phyloP scores from a whole-genome alignment of 2,113 vertebrate genomes.

The Cyanoliseus patagonus region DNA sequence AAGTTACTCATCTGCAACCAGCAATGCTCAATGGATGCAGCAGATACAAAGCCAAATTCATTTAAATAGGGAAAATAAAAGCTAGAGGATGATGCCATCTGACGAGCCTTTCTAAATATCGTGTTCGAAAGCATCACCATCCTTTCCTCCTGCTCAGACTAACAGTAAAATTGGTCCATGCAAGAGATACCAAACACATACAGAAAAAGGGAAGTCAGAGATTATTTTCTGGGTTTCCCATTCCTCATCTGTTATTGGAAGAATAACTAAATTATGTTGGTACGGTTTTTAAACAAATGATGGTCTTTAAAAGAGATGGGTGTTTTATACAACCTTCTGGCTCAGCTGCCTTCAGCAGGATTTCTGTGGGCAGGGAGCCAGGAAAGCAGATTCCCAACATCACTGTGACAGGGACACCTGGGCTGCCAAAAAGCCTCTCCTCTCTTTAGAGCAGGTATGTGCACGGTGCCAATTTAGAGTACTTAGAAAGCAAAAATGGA shows the following conservation, averaged over 20 bases:
- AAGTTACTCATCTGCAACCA: not conserved
- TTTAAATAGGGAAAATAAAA: not conserved
- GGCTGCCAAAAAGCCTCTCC: not conserved
- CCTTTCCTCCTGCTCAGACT: not conserved
- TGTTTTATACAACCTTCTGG: not conserved
- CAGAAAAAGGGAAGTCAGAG: slow-evolving; percentile 1
- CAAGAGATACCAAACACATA: not conserved
- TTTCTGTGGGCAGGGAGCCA: slow-evolving; percentile 7
- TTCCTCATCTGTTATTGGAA: not conserved
- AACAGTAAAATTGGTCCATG: not conserved
- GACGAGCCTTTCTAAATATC: not conserved
- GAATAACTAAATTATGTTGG: not conserved
- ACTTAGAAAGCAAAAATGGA: not conserved
- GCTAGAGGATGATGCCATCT: not conserved
- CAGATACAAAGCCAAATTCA: slow-evolving; percentile 10
- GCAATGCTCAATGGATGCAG: not conserved
- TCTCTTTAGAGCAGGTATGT: not conserved
- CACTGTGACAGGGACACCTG: slow-evolving; percentile 3
- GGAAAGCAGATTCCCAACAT: not conserved
- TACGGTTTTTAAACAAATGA: slow-evolving; percentile 35
- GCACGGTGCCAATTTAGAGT: not conserved
- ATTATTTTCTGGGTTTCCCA: not conserved
- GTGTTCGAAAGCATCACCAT: not conserved
- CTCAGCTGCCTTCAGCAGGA: slow-evolving; percentile 27
- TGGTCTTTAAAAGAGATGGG: not conserved